Percentiles rank a stretch among this genome's conserved stretches.
Conservation (phyloP, 1,140 invertebrate species). For the Papilio glaucus region DNA sequence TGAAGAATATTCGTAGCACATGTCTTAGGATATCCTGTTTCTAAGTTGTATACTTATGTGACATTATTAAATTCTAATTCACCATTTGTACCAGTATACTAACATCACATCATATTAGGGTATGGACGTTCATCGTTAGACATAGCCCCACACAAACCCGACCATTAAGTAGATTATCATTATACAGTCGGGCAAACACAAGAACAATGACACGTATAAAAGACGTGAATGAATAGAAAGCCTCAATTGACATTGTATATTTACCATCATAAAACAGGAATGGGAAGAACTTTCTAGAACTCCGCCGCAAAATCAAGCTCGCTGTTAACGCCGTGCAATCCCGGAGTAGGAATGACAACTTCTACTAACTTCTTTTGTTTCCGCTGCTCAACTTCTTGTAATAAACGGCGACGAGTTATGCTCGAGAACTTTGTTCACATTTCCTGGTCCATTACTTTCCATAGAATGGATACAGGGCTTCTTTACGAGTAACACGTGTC, state of each 20-base stretch:
- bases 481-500: conserved; percentile 9
- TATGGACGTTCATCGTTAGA: too few species aligned
- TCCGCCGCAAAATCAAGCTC: conserved; percentile 2
- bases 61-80: too few species aligned
- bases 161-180: too few species aligned
- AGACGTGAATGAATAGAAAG: not conserved
- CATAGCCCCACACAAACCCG: too few species aligned
- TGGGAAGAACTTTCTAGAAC: not conserved
- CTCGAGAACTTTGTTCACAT: conserved; percentile 15
- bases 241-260: not conserved
- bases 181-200: too few species aligned
- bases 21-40: too few species aligned
- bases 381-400: conserved; percentile 18
- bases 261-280: conserved; percentile 5
- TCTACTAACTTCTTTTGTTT: conserved; percentile 31
- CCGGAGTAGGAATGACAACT: conserved; percentile 12
- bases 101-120: too few species aligned
- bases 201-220: not conserved
- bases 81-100: too few species aligned
- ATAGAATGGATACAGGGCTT: not conserved
- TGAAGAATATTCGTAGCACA: not conserved
- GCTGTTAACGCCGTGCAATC: conserved; percentile 18
- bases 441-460: conserved; percentile 24
- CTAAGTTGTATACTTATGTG: too few species aligned
- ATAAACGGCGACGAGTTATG: conserved; percentile 21